Base-by-base conservation (phyloP, 2,888 invertebrate species). In the Agrypnus murinus region DNA sequence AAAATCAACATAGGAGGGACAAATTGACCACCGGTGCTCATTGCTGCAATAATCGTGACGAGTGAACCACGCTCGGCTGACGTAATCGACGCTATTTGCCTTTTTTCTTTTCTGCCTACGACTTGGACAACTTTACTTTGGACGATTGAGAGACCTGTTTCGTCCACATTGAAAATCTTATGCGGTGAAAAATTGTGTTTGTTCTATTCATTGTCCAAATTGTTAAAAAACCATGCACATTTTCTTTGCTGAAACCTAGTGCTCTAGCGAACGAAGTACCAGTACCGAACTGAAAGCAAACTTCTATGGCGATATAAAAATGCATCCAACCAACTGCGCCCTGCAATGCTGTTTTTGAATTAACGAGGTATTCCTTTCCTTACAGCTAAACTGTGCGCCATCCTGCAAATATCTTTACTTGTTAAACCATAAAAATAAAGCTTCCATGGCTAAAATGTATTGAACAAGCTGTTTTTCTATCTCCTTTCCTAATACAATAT, bases 391-490 rank as follows among this genome's bases (percentile, higher is more conserved):
- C 3, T 25, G 5, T 25, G 40, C 12, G 58, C 53, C 2, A 59
- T 67, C 32, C 36, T 10, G 36, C 48, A 62, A 6, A 62, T 4
- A 62, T 62, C 48, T 34, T 46, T 9, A 5, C 48, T 62, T 31
- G 62, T 62, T 12, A 62, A 48, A 1, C 48, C 46, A 8, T n/a
- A 62, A 62, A n/a, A 31, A 62, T 36, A 46, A 6, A 10, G 46
- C 46, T 46, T 62, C 46, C 62, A 62, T 62, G 1, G 1, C 10
- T 9, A 62, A 48, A 46, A 46, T 46, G n/a, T 48, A 62, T 14
- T 46, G 2, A 15, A 62, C 62, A 9, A 62, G 60, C 31, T 60
- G 45, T 31, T 9, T 31, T 46, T 46, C 60, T 31, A 60, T 46
- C 25, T 36, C 2, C 43, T 43, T n/a, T 15, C 4, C 15, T 12